Conservation (phyloP, 2,797 vertebrate genomes). For the Arrhamphus sclerolepis region DNA sequence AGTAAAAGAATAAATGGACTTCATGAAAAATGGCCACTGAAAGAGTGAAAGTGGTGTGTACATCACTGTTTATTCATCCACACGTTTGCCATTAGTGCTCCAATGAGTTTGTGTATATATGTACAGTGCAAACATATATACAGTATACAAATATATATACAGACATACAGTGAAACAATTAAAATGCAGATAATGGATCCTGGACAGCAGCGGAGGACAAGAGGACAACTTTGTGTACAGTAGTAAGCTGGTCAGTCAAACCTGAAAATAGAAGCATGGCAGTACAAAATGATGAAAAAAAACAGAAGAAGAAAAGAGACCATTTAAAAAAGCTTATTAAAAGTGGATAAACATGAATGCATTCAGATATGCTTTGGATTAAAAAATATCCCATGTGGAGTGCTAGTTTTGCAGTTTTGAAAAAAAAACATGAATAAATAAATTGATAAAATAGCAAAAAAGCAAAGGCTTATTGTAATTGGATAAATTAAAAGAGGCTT, state of each 20-base stretch:
- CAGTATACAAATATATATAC: slow-evolving; percentile 81
- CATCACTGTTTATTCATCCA: slow-evolving; percentile 50
- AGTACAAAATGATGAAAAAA: slow-evolving; percentile 39
- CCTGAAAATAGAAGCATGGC: slow-evolving; percentile 69
- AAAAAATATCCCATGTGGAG: neutral
- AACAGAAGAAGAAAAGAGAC: slow-evolving; percentile 26
- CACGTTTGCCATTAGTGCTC: slow-evolving; percentile 64
- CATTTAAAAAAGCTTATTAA: slow-evolving; percentile 27
- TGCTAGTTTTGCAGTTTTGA: too few species aligned
- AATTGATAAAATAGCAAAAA: too few species aligned
- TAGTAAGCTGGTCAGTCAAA: slow-evolving; percentile 63
- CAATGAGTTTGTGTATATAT: slow-evolving; percentile 80
- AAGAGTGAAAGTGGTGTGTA: slow-evolving; percentile 29
- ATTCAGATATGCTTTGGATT: slow-evolving; percentile 34
- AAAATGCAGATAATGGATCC: slow-evolving; percentile 65
- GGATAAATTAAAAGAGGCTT: too few species aligned
- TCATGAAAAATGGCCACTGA: slow-evolving; percentile 15
- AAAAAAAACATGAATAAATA: too few species aligned
- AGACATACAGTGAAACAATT: slow-evolving; percentile 51
- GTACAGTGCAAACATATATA: slow-evolving; percentile 82
- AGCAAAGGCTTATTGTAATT: too few species aligned
- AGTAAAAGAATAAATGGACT: slow-evolving; percentile 3
- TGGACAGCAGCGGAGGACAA: slow-evolving; percentile 63
- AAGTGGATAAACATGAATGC: slow-evolving; percentile 26
- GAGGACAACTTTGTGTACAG: slow-evolving; percentile 34